Conservation (phyloP, 92 coral and sea anemone species). For the Zoanthus sociatus region DNA sequence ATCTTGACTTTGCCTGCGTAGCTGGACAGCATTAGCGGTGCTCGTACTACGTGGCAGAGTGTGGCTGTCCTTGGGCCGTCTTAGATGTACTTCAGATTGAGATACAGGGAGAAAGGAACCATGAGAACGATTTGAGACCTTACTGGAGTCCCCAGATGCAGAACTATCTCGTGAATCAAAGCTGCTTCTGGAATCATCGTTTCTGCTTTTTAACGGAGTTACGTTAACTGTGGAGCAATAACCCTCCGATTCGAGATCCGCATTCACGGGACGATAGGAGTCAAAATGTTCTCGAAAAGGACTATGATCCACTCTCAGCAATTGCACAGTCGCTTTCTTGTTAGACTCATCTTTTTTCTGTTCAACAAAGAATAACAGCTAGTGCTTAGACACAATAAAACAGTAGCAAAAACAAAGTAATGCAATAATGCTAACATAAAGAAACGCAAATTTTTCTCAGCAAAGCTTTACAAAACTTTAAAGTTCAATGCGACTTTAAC, state of each 20-base stretch:
- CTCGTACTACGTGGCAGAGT: constrained; percentile 60
- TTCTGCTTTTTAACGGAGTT: constrained; percentile 67
- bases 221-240: constrained; percentile 41
- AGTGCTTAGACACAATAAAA: background rate
- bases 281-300: constrained; percentile 72
- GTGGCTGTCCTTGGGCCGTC: constrained; percentile 56
- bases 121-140: background rate
- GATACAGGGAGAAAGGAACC: constrained; percentile 31
- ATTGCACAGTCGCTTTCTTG: constrained; percentile 77
- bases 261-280: constrained; percentile 52
- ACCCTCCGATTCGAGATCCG: constrained; percentile 59
- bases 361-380: background rate
- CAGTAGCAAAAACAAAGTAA: no score
- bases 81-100: constrained; percentile 73
- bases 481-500: no score
- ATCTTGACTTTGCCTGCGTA: constrained; percentile 68
- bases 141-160: constrained; percentile 78
- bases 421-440: no score
- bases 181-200: constrained; percentile 74
- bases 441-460: no score
- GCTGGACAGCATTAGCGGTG: constrained; percentile 47
- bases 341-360: constrained; percentile 87
- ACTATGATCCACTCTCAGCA: constrained; percentile 77
- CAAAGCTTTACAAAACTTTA: no score
- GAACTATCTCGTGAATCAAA: constrained; percentile 87